Percentiles rank a stretch among this genome's conserved stretches.
These are phyloP conservation scores for Achatina immaculata DNA, from an alignment of 1,140 invertebrate species.

Conservation along the genomic window DNA sequence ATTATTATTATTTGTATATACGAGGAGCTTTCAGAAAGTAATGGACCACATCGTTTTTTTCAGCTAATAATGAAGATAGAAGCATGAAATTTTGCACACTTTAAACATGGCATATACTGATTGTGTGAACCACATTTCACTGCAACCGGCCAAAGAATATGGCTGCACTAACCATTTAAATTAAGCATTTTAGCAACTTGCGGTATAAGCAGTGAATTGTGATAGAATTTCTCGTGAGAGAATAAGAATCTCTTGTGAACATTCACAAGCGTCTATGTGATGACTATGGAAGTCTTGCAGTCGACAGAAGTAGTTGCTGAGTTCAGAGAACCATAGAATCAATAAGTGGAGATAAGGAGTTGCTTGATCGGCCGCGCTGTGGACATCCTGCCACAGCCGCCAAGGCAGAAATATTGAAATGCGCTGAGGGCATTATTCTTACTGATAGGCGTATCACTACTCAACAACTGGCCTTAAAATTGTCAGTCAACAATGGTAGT, in stretches of 20 bases:
- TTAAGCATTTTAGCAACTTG: conserved; percentile 1
- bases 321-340: conserved; percentile 8
- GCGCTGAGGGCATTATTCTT: conserved; percentile 2
- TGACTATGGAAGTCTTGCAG: conserved; percentile 13
- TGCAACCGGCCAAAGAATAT: too few relatives aligned
- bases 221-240: not conserved
- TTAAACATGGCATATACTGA: too few relatives aligned
- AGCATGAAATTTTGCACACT: too few relatives aligned
- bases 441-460: conserved; percentile 5
- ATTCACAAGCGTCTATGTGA: conserved; percentile 18
- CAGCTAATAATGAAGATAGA: too few relatives aligned
- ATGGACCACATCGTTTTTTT: too few relatives aligned
- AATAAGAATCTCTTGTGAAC: not conserved
- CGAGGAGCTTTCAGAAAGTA: too few relatives aligned
- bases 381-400: not conserved
- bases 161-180: too few relatives aligned
- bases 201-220: not conserved
- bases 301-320: not conserved
- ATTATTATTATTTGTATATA: too few relatives aligned
- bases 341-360: conserved; percentile 7
- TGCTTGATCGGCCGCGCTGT: too few relatives aligned
- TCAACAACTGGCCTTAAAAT: conserved; percentile 2
- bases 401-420: conserved; percentile 12
- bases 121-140: too few relatives aligned
- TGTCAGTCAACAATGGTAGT: not conserved